Evolutionary conservation across 2,113 vertebrate genomes (phyloP).

Genomic region (Cebidichthys violaceus): DNA sequence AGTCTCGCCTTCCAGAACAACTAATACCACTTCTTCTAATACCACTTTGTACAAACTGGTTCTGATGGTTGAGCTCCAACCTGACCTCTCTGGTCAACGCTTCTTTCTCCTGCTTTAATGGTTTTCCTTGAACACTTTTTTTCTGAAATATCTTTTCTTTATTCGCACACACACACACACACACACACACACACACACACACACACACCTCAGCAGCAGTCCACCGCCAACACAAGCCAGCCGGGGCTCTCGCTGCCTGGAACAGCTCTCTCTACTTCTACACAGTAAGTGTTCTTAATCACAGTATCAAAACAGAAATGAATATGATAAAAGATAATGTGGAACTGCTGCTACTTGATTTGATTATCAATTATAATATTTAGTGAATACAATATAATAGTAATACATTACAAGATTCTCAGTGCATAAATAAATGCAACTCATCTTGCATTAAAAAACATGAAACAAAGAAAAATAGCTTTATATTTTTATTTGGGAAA

Average conservation of each 20-base stretch:
- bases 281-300: not conserved
- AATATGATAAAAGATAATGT: not conserved
- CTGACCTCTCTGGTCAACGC: not conserved
- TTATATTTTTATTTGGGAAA: slow-evolving; percentile 5
- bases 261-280: not conserved
- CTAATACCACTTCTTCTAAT: no score
- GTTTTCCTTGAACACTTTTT: not conserved
- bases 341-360: not conserved
- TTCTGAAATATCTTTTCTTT: not conserved
- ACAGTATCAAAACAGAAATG: not conserved
- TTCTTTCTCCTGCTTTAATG: not conserved
- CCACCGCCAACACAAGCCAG: not conserved
- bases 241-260: not conserved
- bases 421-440: not conserved
- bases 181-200: not conserved
- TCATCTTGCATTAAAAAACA: not conserved
- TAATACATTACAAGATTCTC: not conserved
- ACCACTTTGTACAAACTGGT: no score
- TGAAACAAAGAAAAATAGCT: not conserved
- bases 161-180: not conserved
- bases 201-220: not conserved
- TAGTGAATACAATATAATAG: not conserved
- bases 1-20: no score
- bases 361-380: not conserved
- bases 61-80: not conserved